phyloP scores from a whole-genome alignment of 2,888 invertebrate genomes.

The Parnassius glacialis region DNA sequence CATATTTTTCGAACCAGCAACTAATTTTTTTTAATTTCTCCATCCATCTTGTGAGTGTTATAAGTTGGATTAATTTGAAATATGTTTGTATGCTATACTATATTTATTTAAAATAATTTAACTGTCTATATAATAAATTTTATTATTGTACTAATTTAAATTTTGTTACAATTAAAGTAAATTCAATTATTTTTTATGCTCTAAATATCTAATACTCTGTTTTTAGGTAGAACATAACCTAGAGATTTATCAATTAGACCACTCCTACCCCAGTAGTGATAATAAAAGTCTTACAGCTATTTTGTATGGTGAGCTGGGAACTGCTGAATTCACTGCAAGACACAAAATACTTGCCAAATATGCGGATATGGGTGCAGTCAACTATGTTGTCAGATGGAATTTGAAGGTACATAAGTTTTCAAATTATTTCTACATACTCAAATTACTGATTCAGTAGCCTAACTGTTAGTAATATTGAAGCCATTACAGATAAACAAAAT shows the following conservation, averaged over 20 bases:
- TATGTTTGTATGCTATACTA: too few species aligned
- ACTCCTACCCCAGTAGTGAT: conserved; percentile 89
- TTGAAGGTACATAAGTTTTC: conserved; percentile 81
- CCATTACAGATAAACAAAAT: too few species aligned
- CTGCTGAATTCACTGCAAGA: conserved; percentile 85
- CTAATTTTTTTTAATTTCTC: too few species aligned
- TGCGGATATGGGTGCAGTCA: conserved; percentile 86
- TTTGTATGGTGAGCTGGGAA: conserved; percentile 94
- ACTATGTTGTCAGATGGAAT: conserved; percentile 94
- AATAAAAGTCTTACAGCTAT: conserved; percentile 86
- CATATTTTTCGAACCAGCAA: too few species aligned
- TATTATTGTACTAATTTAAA: too few species aligned
- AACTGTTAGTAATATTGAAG: too few species aligned
- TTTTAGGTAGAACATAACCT: conserved; percentile 64
- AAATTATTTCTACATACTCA: neutral
- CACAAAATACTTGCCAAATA: conserved; percentile 86
- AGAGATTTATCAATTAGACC: conserved; percentile 90
- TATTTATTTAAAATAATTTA: neutral
- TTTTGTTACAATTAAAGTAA: too few species aligned
- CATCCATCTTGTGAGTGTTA: neutral
- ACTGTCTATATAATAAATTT: neutral
- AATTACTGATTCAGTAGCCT: too few species aligned
- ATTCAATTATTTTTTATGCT: too few species aligned
- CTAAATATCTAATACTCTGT: neutral
- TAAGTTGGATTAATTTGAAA: neutral